Evolutionary conservation across 2,888 invertebrate genomes (phyloP).

Genomic region (Meloe dianella): DNA sequence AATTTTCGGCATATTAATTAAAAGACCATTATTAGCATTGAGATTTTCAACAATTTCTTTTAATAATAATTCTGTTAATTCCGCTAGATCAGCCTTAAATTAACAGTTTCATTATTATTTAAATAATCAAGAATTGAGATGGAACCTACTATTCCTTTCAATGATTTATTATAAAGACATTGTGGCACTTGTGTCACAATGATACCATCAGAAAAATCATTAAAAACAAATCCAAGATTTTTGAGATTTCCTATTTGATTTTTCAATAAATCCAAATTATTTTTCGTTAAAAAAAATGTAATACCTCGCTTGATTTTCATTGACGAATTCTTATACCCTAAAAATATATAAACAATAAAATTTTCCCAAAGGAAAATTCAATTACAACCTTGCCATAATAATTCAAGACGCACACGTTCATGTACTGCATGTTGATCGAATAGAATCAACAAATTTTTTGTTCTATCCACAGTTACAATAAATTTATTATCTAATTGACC

Average conservation of each 20-base stretch:
- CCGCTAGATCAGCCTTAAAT: constrained; percentile 32
- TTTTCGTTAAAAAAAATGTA: constrained; percentile 51
- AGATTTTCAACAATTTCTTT: constrained; percentile 65
- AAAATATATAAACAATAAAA: constrained; percentile 23
- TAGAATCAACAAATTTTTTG: constrained; percentile 64
- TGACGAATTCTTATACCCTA: constrained; percentile 41
- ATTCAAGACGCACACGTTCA: constrained; percentile 81
- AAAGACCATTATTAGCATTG: constrained; percentile 49
- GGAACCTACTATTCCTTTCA: constrained; percentile 61
- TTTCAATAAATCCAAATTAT: constrained; percentile 63
- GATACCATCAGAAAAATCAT: constrained; percentile 58
- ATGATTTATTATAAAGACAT: constrained; percentile 66
- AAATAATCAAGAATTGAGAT: no score
- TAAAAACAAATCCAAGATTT: constrained; percentile 66
- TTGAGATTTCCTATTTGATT: constrained; percentile 64
- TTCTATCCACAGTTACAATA: constrained; percentile 63
- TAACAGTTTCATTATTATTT: no score
- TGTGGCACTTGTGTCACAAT: constrained; percentile 66
- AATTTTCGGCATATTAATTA: constrained; percentile 52
- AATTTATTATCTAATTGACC: constrained; percentile 80
- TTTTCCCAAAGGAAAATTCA: neutral
- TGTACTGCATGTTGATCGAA: constrained; percentile 91
- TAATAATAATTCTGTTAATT: constrained; percentile 63
- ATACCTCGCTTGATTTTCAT: constrained; percentile 35
- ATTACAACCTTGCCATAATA: constrained; percentile 65